Conservation (phyloP, 2,888 invertebrate species). For the Hirtodrosophila duncani region DNA sequence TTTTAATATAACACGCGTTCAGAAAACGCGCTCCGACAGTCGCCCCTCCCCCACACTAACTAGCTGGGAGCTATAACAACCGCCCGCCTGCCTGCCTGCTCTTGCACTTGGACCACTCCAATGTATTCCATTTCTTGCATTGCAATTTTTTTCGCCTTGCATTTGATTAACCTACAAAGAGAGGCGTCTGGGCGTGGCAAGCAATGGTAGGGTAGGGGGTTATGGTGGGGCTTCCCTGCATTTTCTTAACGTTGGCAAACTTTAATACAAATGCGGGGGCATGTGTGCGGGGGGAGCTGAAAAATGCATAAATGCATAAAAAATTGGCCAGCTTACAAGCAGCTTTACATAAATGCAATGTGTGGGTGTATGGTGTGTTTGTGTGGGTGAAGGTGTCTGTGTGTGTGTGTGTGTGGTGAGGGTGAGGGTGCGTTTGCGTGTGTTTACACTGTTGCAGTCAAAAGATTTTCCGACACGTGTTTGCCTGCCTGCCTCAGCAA, state of each 20-base stretch:
- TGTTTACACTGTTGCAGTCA: slow-evolving; percentile 61
- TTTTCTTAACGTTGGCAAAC: slow-evolving; percentile 52
- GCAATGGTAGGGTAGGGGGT: slow-evolving; percentile 8
- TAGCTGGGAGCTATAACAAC: slow-evolving; percentile 30
- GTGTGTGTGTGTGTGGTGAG: slow-evolving; percentile 8
- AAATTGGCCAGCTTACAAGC: slow-evolving; percentile 69
- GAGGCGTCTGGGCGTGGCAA: slow-evolving; percentile 28
- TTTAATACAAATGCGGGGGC: slow-evolving; percentile 41
- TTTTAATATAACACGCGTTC: slow-evolving; percentile 57
- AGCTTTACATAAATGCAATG: slow-evolving; percentile 68
- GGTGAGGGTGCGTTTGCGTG: slow-evolving; percentile 19
- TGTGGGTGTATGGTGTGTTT: slow-evolving; percentile 2
- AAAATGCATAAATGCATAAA: slow-evolving; percentile 71
- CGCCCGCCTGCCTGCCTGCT: not conserved
- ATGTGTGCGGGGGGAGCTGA: slow-evolving; percentile 1
- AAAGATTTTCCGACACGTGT: slow-evolving; percentile 66
- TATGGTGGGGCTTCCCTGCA: slow-evolving; percentile 22
- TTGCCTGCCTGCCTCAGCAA: slow-evolving; percentile 56
- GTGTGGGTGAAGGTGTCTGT: not conserved
- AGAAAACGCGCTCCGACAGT: slow-evolving; percentile 34
- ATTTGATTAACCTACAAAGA: slow-evolving; percentile 73
- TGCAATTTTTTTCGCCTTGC: slow-evolving; percentile 51
- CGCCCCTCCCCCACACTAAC: slow-evolving; percentile 51
- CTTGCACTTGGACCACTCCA: not conserved
- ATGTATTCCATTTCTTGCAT: slow-evolving; percentile 1